phyloP scores from a whole-genome alignment of 2,888 invertebrate species.

The Podabrus alpinus region DNA sequence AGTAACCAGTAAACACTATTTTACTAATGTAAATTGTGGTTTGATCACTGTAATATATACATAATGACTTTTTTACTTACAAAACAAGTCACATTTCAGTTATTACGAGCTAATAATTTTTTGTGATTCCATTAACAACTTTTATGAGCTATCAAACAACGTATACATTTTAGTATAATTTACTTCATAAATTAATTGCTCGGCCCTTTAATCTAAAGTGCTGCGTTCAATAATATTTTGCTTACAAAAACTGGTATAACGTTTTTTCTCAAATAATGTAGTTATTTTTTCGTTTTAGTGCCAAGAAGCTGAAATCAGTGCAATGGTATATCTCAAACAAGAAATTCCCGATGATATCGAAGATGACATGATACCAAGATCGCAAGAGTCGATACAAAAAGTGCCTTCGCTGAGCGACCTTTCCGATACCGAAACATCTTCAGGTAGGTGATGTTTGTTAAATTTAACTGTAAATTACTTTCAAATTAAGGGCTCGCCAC shows the following conservation, averaged over 20 bases:
- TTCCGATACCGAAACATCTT: constrained; percentile 86
- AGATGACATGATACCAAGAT: constrained; percentile 64
- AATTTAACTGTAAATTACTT: neutral
- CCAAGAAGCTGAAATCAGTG: constrained; percentile 49
- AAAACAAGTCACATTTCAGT: neutral
- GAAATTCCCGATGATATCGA: constrained; percentile 64
- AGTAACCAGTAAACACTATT: neutral
- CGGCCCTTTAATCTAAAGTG: neutral
- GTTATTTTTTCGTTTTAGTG: constrained; percentile 44
- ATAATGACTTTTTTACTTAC: neutral
- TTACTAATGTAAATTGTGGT: neutral
- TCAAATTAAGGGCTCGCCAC: too few relatives aligned
- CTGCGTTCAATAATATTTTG: neutral
- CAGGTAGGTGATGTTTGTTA: constrained; percentile 70
- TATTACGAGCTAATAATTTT: neutral
- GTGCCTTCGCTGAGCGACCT: constrained; percentile 90
- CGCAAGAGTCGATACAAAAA: constrained; percentile 72
- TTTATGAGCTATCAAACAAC: neutral
- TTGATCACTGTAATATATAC: neutral
- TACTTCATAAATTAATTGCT: neutral
- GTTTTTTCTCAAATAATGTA: neutral
- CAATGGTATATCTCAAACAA: constrained; percentile 58
- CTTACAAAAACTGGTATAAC: neutral
- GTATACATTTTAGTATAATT: neutral
- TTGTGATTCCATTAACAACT: neutral